Conservation (phyloP, 2,888 invertebrate genomes). For the Esperia sulphurella region DNA sequence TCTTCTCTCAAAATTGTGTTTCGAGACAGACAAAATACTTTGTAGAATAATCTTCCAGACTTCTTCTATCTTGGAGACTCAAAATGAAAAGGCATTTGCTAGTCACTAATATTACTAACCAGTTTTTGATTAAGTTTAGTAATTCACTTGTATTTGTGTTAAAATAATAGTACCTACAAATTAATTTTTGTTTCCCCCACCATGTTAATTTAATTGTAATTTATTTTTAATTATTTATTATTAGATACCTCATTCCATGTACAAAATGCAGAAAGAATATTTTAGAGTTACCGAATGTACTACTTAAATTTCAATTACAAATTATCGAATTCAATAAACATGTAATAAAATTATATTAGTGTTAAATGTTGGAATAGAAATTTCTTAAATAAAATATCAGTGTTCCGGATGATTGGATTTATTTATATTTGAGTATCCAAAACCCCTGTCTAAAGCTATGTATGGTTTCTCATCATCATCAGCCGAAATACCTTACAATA, state of each 20-base stretch:
- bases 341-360: slow-evolving; percentile 26
- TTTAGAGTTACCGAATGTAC: slow-evolving; percentile 14
- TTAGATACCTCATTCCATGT: neutral
- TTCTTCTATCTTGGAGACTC: too few species aligned
- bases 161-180: too few species aligned
- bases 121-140: neutral
- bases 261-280: neutral
- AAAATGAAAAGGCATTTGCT: slow-evolving; percentile 7
- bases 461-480: too few species aligned
- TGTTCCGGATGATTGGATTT: slow-evolving; percentile 31
- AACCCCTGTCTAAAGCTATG: too few species aligned
- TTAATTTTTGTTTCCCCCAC: neutral
- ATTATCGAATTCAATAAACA: slow-evolving; percentile 11
- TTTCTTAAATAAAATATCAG: slow-evolving; percentile 62
- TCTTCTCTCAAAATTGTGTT: too few species aligned
- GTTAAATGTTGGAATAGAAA: slow-evolving; percentile 53
- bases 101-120: slow-evolving; percentile 11
- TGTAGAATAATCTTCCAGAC: too few species aligned
- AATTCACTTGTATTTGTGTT: too few species aligned
- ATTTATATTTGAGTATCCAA: too few species aligned
- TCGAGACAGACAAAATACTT: too few species aligned
- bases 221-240: neutral
- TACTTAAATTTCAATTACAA: neutral
- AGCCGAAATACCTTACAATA: too few species aligned
- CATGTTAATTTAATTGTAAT: neutral